Base-by-base conservation (phyloP, 1,140 invertebrate genomes). In the Thalassaphorura encarpata region DNA sequence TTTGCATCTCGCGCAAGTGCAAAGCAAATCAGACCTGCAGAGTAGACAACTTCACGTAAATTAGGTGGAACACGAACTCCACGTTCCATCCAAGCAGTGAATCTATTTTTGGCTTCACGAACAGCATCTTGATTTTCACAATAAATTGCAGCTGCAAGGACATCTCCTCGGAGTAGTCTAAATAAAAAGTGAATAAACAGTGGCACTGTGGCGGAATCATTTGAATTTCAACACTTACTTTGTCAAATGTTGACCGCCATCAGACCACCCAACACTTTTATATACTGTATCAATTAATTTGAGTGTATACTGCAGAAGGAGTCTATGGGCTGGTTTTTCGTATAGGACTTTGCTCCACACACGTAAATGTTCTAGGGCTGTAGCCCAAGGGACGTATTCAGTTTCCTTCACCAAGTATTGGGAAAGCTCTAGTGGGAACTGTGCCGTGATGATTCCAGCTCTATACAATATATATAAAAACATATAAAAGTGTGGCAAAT, bases 371-470 rank as follows among this genome's bases (percentile, higher is more conserved):
- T 76, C 73, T 0, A 83, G 71, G 0, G 83, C 82, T 0, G 83
- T 84, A 3, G 78, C 76, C 83, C 84, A 86, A 1, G 83, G 84
- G 3, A 83, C 79, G 66, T 84, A 85, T 58, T 85, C 82, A 11
- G 74, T 74, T 68, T 89, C 86, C 5, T 80, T 77, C 8, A 78
- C 66, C 13, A 90, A 72, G 70, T 88, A 89, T 45, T 81, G 70
- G 1, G 81, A 80, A 40, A 86, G 66, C 60, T 81, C 71, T 39
- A 89, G 66, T 5, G 85, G 83, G 29, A 84, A 72, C 1, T 76
- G 76, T 5, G 80, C 78, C 62, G 83, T 80, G 27, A 89, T 63
- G 23, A 83, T 70, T 11, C 84, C 85, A 15, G 84, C 83, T 66
- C 85, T 83, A 60, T 67, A 66, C 72, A 53, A 62, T 46, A 19